phyloP scores from a whole-genome alignment of 1,140 invertebrate species.

The Arctopsyche grandis region DNA sequence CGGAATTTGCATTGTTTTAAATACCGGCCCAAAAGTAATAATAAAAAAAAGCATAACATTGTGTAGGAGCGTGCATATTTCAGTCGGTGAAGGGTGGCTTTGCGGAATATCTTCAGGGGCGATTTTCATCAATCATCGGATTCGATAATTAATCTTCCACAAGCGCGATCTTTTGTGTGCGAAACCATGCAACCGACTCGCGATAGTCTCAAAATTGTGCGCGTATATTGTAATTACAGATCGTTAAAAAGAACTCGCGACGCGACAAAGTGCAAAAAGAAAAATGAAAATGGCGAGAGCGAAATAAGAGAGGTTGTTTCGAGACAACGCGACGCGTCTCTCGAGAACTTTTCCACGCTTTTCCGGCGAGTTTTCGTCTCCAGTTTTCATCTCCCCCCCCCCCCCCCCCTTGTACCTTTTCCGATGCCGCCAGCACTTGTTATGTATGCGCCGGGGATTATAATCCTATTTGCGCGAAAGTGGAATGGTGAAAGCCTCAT shows the following conservation, averaged over 20 bases:
- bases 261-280: background rate
- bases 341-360: background rate
- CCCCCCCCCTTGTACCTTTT: too few relatives aligned
- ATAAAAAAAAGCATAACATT: too few relatives aligned
- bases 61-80: too few relatives aligned
- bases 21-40: background rate
- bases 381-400: slow-evolving; percentile 25
- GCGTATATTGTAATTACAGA: background rate
- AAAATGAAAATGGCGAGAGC: background rate
- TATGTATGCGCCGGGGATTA: slow-evolving; percentile 22
- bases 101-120: background rate
- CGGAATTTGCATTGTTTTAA: background rate
- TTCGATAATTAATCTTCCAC: background rate
- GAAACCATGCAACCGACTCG: too few relatives aligned
- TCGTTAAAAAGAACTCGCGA: background rate
- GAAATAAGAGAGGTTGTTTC: background rate
- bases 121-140: background rate
- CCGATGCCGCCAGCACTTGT: background rate
- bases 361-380: background rate
- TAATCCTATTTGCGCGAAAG: slow-evolving; percentile 49
- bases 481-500: slow-evolving; percentile 40
- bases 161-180: background rate
- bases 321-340: background rate
- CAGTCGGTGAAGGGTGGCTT: background rate
- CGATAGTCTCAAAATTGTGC: background rate